These are phyloP conservation scores for Leptinotarsa rubiginosa DNA, from an alignment of 2,888 invertebrate species.

Conservation along the genomic window DNA sequence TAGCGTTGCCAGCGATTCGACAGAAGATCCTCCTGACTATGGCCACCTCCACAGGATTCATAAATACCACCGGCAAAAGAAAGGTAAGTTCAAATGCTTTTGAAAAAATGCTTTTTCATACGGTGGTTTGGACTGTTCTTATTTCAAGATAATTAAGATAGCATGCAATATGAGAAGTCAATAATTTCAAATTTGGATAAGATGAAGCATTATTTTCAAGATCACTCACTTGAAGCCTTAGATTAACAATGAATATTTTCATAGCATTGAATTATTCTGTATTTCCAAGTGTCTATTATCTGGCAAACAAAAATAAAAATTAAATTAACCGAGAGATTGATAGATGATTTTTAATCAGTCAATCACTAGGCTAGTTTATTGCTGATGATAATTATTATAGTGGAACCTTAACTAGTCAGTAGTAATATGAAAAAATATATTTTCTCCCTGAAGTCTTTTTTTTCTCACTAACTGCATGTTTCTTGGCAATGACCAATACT, in stretches of 20 bases:
- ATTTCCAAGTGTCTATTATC: no score
- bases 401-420: background rate
- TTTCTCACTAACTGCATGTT: conserved; percentile 29
- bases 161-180: background rate
- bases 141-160: background rate
- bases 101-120: background rate
- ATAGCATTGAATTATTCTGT: no score
- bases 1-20: conserved; percentile 72
- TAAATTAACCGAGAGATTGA: no score
- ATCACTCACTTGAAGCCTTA: no score
- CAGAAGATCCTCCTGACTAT: conserved; percentile 74
- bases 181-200: background rate
- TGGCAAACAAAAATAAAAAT: no score
- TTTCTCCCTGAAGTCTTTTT: background rate
- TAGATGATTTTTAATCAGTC: no score
- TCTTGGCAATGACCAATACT: conserved; percentile 45
- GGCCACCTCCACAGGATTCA: conserved; percentile 77
- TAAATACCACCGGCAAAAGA: conserved; percentile 80
- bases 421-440: background rate
- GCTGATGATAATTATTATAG: no score
- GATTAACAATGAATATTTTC: no score
- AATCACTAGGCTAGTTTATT: no score
- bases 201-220: background rate
- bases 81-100: conserved; percentile 69
- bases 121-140: conserved; percentile 11